Base-by-base conservation (phyloP, 2,113 vertebrate genomes). In the Gadus macrocephalus region DNA sequence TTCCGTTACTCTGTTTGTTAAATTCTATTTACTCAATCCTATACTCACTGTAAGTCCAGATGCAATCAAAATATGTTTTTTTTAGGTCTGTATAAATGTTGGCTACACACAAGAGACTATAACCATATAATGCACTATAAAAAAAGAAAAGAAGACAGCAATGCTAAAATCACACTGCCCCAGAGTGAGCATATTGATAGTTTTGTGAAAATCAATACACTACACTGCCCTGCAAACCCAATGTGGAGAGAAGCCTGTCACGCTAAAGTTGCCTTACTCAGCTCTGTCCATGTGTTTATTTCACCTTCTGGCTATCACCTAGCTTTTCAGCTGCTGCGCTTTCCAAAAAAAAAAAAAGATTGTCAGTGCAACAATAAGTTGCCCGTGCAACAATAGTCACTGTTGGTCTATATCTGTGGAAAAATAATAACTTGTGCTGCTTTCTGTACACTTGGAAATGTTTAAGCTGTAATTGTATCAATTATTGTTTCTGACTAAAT, bases 261-360 rank as follows among this genome's bases (percentile, higher is more conserved):
- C 88, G 89, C 86, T 89, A 91, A 83, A 78, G 89, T 91, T 92
- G 91, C 91, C 91, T 92, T 92, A 92, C 87, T 91, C 89, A 89
- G 89, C 88, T 87, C 86, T 89, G 86, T 89, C 85, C 81, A 79
- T 84, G 82, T 89, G 84, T 89, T 89, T 78, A 74, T 87, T 82
- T 87, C 84, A 84, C 78, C 79, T 64, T 86, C 89, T 75, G 83
- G 82, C 86, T 84, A 80, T 89, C 85, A 87, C 85, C 78, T 90
- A 78, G 88, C 89, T 90, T 90, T 86, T 73, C 82, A 89, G 89
- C 89, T 86, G 78, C 79, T 78, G 83, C 86, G 85, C 84, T 91
- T 81, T 88, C 83, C 77, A 85, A 68, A 65, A 75, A 65, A 70
- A 64, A 16, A 72, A 77, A 74, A 73, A 84, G 60, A 11, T 61